Conservation (phyloP, 2,113 vertebrate genomes). For the Pseudorectes ferrugineus region DNA sequence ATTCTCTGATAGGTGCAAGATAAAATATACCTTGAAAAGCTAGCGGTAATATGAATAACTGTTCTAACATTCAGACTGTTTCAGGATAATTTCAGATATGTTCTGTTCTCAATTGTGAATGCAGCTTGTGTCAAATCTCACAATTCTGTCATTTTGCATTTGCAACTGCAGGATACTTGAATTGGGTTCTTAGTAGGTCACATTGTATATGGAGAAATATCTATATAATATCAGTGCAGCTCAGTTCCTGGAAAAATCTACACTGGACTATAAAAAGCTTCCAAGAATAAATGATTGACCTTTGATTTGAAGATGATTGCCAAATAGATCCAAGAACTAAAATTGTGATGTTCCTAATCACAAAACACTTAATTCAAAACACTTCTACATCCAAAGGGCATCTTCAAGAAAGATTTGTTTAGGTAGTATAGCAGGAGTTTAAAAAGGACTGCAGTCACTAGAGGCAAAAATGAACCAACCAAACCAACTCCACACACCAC, state of each 20-base stretch:
- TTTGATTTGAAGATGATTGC: neutral
- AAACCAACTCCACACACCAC: neutral
- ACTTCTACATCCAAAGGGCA: neutral
- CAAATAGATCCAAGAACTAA: neutral
- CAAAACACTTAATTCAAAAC: neutral
- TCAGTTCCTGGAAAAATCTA: neutral
- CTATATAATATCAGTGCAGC: neutral
- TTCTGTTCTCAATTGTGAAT: neutral
- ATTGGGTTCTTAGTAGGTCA: fast-evolving
- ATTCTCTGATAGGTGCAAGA: neutral
- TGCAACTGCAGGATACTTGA: neutral
- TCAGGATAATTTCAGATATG: neutral
- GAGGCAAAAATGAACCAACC: neutral
- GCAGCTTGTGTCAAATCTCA: neutral
- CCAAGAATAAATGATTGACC: neutral
- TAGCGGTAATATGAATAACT: neutral
- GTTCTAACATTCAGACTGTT: neutral
- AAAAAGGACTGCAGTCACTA: neutral
- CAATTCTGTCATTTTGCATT: neutral
- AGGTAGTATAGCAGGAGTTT: neutral
- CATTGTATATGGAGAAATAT: neutral
- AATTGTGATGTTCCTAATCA: neutral
- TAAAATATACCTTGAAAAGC: neutral
- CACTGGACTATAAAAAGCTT: neutral
- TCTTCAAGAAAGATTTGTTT: neutral